Percentiles rank a stretch among this genome's conserved stretches.
These are phyloP conservation scores for Nemoura dubitans DNA, from an alignment of 2,888 invertebrate species.

Conservation along the genomic window DNA sequence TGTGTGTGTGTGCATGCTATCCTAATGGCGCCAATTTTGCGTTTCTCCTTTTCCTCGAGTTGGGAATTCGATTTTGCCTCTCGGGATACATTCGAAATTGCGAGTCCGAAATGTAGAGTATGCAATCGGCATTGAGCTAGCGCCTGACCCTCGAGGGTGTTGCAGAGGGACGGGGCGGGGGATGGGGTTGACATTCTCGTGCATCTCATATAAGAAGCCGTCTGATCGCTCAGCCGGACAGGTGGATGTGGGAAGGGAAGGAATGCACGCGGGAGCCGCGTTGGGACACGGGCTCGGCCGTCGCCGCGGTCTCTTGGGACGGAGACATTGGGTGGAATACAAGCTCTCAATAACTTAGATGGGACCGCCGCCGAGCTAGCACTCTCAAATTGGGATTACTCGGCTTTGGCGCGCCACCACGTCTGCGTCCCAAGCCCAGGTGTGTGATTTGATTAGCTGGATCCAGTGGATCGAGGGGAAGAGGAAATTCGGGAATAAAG, in stretches of 20 bases:
- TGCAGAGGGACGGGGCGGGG: background rate
- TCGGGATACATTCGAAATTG: background rate
- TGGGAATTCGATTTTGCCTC: constrained; percentile 12
- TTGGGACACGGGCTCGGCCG: background rate
- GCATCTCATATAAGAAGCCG: background rate
- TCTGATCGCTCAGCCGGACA: background rate
- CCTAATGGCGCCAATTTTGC: background rate
- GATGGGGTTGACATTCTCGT: constrained; percentile 5
- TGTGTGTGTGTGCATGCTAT: background rate
- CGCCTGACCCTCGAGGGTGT: constrained; percentile 12
- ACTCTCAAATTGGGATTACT: constrained; percentile 12
- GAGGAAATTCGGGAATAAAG: background rate
- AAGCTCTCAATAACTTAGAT: constrained; percentile 12
- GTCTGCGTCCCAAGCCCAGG: background rate
- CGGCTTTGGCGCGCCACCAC: background rate
- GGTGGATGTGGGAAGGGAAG: background rate
- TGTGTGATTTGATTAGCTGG: background rate
- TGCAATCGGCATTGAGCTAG: background rate
- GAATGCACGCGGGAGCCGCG: background rate
- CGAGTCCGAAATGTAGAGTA: background rate
- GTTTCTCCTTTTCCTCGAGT: background rate
- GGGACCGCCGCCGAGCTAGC: background rate
- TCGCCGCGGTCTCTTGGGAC: background rate
- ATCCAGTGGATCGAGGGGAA: background rate
- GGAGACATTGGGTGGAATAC: background rate